Evolutionary conservation across 2,888 invertebrate genomes (phyloP), one percentile per base, ranked within the genome.

Genomic region (Glaucopsyche alexis): DNA sequence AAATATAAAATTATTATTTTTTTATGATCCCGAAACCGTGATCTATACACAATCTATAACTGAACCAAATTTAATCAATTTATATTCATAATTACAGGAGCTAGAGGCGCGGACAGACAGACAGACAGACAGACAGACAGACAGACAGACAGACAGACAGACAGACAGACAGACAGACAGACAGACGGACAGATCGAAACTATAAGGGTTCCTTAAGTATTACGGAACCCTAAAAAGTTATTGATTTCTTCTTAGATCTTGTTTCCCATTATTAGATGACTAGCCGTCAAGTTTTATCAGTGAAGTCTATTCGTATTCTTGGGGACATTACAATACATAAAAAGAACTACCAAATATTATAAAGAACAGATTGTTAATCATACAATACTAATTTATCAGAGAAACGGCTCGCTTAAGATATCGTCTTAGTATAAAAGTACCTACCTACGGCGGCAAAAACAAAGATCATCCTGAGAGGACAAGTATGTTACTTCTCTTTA

Each of bases 391-490:
- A 71, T 74, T 70, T 72, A 72, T 75, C 72, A 64, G 29, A 72
- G 19, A 65, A 69, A 50, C 67, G 29, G 45, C 11, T 11, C 45
- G 45, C 45, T 16, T 67, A 45, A 67, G 45, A 60, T 60, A 29
- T 60, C 79, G 84, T 82, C 84, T 80, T 81, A 79, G 76, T 74
- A 78, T 82, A 29, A 80, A 79, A 80, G 79, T 29, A 60, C 11
- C 11, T 29, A 29, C 78, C 11, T 29, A 29, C 78, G 79, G 81
- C 82, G 80, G 82, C 78, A 82, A 84, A 87, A 82, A 88, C 87
- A 88, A 87, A 86, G 84, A 79, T 79, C 75, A 42, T 74, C 71
- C 9, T 71, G 14, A 70, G 9, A 7, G 19, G 66, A 7, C 47
- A 64, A 71, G 74, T 19, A n/a, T n/a, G 65, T 71, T 55, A 2